These are phyloP conservation scores for Isurus oxyrinchus DNA, from an alignment of 2,113 vertebrate species.

Conservation along the genomic window DNA sequence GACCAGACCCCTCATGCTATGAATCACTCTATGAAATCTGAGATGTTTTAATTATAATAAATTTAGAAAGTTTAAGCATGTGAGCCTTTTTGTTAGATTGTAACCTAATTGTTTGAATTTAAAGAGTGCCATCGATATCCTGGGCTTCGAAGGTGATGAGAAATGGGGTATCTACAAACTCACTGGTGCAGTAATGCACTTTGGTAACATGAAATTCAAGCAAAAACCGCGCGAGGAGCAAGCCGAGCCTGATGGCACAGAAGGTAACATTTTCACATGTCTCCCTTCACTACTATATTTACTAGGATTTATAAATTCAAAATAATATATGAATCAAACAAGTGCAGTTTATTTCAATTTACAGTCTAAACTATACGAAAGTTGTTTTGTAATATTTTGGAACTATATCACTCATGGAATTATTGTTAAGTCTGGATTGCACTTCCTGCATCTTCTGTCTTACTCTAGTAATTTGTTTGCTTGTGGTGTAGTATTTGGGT, in stretches of 20 bases:
- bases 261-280: background rate
- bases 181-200: conserved; percentile 51
- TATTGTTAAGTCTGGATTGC: background rate
- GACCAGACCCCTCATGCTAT: too few species aligned
- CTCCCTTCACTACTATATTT: too few species aligned
- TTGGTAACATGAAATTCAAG: conserved; percentile 39
- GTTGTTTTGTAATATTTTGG: background rate
- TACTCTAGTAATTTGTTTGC: background rate
- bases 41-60: too few species aligned
- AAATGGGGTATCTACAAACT: conserved; percentile 53
- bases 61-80: background rate
- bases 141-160: conserved; percentile 52
- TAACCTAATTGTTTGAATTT: background rate
- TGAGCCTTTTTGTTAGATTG: background rate
- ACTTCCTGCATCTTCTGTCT: background rate
- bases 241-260: conserved; percentile 37
- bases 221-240: conserved; percentile 43
- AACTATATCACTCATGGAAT: background rate
- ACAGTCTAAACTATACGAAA: background rate
- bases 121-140: conserved; percentile 50
- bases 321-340: background rate
- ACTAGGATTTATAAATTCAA: background rate
- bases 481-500: too few species aligned
- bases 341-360: background rate
- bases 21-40: too few species aligned